Percentiles rank a stretch among this genome's conserved stretches.
Evolutionary conservation across 2,888 invertebrate species (phyloP).

Genomic region (Eurois occulta): DNA sequence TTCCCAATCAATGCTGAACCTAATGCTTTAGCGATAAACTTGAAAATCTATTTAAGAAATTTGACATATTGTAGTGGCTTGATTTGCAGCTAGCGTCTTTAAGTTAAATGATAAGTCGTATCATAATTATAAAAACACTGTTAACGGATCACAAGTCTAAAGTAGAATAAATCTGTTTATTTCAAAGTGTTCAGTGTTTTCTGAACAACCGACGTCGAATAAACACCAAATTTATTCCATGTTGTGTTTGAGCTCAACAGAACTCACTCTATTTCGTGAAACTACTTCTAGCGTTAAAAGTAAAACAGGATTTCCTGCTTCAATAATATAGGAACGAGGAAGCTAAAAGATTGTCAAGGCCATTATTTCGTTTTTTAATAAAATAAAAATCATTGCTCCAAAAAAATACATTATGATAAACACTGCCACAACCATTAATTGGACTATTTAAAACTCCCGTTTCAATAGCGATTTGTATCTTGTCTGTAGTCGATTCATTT

Average conservation of each 20-base stretch:
- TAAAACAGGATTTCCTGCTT: slow-evolving; percentile 60
- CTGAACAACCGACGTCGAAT: slow-evolving; percentile 2
- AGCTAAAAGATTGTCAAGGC: slow-evolving; percentile 41
- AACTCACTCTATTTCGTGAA: slow-evolving; percentile 14
- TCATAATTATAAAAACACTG: neutral
- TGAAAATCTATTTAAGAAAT: too few species aligned
- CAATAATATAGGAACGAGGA: slow-evolving; percentile 37
- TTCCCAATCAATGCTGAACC: too few species aligned
- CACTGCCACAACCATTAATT: neutral
- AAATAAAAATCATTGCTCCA: slow-evolving; percentile 25
- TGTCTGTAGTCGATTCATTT: neutral
- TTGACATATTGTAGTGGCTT: too few species aligned
- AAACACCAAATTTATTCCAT: neutral
- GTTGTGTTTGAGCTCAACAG: slow-evolving; percentile 4
- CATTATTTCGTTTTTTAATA: slow-evolving; percentile 27
- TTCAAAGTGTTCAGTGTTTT: slow-evolving; percentile 6
- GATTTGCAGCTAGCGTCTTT: too few species aligned
- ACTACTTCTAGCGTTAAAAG: slow-evolving; percentile 9
- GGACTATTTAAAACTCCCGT: neutral
- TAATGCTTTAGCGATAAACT: too few species aligned
- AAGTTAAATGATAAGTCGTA: neutral
- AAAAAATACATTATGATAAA: slow-evolving; percentile 2
- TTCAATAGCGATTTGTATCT: neutral
- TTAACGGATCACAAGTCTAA: neutral
- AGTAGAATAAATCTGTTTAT: neutral